Evolutionary conservation across 2,113 vertebrate genomes (phyloP), one percentile per base, ranked within the genome.

Genomic region (Nicator chloris): DNA sequence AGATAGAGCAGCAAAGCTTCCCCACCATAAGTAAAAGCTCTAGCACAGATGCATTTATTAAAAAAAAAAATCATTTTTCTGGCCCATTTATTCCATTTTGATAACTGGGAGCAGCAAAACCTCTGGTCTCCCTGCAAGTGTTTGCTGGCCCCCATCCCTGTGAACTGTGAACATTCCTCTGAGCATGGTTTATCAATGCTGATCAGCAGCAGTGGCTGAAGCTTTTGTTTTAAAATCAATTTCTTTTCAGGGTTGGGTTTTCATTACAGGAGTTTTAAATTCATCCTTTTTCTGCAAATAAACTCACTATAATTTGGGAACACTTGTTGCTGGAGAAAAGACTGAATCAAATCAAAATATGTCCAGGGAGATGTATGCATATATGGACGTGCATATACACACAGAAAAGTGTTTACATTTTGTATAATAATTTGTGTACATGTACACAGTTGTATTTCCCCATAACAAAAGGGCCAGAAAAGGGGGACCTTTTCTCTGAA

Each of bases 401-500:
- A 28, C 10, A 78, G 26, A 28, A 15, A 57, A n/a, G 23, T 45
- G 45, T 87, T 90, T 92, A 61, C 11, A 35, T 30, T 94, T 42
- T 54, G 23, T 60, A 3, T 78, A 71, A 35, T 19, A 27, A 14
- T 24, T 8, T 66, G 26, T 54, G 27, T 42, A 22, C 13, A 31
- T 13, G 28, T 76, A 44, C 37, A 50, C 9, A 82, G 57, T 39
- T 44, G 4, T 14, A 42, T 63, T 88, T 75, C 72, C 84, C n/a
- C 6, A 3, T 10, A 70, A 83, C 39, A 88, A 88, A 27, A 16
- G 31, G 60, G 19, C 47, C 64, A 28, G 76, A 90, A 94, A 92
- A 68, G n/a, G 61, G 86, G 91, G 86, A 76, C n/a, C n/a, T 66
- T 88, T 77, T 59, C 90, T 86, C 64, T 31, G 76, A 90, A 94